Evolutionary conservation across 2,797 vertebrate genomes (phyloP), one percentile per base, ranked within the genome.

Genomic region (Tachyglossus aculeatus): DNA sequence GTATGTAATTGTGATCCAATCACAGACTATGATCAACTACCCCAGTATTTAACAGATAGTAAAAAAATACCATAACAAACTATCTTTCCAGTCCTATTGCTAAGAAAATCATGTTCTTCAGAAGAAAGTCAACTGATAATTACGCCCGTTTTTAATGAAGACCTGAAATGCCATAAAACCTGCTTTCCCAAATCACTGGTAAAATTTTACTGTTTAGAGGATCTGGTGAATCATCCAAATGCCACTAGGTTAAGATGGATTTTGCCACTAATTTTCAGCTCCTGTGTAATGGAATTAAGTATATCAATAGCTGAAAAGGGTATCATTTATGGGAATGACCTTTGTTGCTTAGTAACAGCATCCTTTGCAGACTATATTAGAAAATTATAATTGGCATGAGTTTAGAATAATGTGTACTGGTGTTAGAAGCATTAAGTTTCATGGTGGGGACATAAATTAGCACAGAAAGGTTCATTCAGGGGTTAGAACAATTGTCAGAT

Each of bases 281-380:
- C 55, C 71, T 41, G 5, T 37, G 16, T 40, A 57, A 80, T 78
- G 53, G 77, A 88, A 87, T 63, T 0, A 45, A 72, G 62, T 36
- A 34, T 80, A 81, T 84, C 79, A 78, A 62, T 70, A 54, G 56
- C 61, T 71, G 54, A 45, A 50, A 56, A 76, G 70, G 71, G 58
- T 80, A 74, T 82, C 77, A 71, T 85, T 86, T 89, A 72, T 81
- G 77, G 67, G 68, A 86, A 77, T 82, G 76, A 87, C 71, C 62
- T 88, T 77, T 3, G 11, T 85, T 87, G 85, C 85, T 86, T 86
- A 79, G 79, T 72, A 90, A 85, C 73, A 75, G 78, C 83, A 86
- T 71, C 81, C 82, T 84, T 85, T 90, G 56, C 81, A 81, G 79
- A 59, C 54, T 81, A 24, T 54, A 76, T 88, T 83, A 86, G 83